A percentile compares a stretch with the other conserved stretches of the same genome.
phyloP scores from a whole-genome alignment of 2,113 vertebrate species.

The Andinoacara biseriatus region DNA sequence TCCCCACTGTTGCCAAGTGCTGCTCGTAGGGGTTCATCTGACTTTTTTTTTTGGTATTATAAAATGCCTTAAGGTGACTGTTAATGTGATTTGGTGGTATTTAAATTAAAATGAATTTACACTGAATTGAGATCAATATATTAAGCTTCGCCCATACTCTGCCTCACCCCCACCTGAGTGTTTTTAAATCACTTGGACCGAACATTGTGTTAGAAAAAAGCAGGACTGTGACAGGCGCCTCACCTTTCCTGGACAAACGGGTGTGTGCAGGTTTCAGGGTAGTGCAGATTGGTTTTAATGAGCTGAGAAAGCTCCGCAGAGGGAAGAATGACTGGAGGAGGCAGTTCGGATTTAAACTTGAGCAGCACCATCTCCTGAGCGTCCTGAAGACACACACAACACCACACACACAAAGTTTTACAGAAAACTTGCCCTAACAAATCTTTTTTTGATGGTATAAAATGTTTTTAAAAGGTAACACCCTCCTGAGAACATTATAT shows the following conservation, averaged over 20 bases:
- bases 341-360: constrained; percentile 89
- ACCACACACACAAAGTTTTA: neutral
- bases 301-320: constrained; percentile 92
- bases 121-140: neutral
- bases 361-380: constrained; percentile 90
- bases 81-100: neutral
- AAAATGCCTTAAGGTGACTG: neutral
- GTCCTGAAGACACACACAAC: constrained; percentile 81
- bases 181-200: neutral
- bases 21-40: neutral
- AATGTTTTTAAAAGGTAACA: neutral
- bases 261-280: constrained; percentile 91
- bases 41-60: neutral
- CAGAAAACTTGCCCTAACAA: neutral
- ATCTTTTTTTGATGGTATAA: neutral
- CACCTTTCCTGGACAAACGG: constrained; percentile 91
- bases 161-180: neutral
- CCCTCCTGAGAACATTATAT: neutral
- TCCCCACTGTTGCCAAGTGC: neutral
- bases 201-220: neutral
- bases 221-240: neutral
- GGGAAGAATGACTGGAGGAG: constrained; percentile 80
- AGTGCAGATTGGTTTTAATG: constrained; percentile 93
- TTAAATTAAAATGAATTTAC: neutral
- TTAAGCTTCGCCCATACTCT: neutral